Base-by-base conservation (phyloP, 1,140 invertebrate species). In the Aporrectodea caliginosa region DNA sequence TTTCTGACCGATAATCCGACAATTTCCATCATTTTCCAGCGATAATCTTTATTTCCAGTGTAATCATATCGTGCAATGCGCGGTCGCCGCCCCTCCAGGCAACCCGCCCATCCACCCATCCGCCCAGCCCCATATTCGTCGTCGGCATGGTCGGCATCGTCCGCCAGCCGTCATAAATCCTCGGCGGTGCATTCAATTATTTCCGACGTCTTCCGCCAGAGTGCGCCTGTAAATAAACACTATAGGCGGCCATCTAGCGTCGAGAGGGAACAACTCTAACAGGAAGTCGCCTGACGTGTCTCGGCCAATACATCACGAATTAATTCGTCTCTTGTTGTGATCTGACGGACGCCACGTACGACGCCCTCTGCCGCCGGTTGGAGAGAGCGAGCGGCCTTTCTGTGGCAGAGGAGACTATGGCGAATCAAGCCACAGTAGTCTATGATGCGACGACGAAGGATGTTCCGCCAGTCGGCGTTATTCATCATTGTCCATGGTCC, bases 161-260 rank as follows among this genome's bases (percentile, higher is more conserved):
- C n/a, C n/a, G n/a, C n/a, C n/a, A n/a, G n/a, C n/a, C n/a, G n/a
- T n/a, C n/a, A n/a, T n/a, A n/a, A n/a, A n/a, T n/a, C n/a, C 43
- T 58, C 43, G 43, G 22, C 43, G 43, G 43, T n/a, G n/a, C 43
- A 22, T 58, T 58, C 43, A 58, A 58, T 58, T 58, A 22, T 58
- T 58, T 58, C 43, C 43, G 43, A 58, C 43, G 22, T 58, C 43
- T 58, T 58, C 22, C 43, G 43, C 43, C 43, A 58, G 43, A 58
- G 43, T 58, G 43, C 43, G 43, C 43, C n/a, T 58, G 43, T 58
- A 58, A 58, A 58, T 58, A 58, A 58, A 58, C 43, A 58, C 43
- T 58, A n/a, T n/a, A 22, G 43, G 22, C 43, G 43, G 43, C 43
- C 43, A 58, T 58, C 43, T 58, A 58, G 43, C 43, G 43, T 12